Base-by-base conservation (phyloP, 2,113 vertebrate genomes). In the Isichthys henryi region DNA sequence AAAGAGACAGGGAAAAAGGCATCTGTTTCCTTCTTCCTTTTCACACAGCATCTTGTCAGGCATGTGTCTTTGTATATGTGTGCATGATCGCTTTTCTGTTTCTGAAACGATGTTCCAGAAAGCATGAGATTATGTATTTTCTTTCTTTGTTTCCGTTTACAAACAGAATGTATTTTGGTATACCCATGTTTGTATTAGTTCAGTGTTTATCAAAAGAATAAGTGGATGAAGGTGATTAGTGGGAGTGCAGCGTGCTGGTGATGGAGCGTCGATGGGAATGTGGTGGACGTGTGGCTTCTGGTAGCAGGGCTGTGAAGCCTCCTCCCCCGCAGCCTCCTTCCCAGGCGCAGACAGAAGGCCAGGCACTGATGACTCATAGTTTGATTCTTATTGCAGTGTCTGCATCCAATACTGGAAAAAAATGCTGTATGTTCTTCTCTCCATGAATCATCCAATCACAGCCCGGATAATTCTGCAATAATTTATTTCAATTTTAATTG, bases 281-380 rank as follows among this genome's bases (percentile, higher is more conserved):
- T 43, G 74, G 45, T 84, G 82, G 82, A 45, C 19, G 5, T 23
- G 82, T 46, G 45, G 23, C 39, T 84, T 84, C 39, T 84, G 82
- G 45, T 10, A 84, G 21, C 82, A 27, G 82, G 8, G 19, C 21
- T 48, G 39, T 7, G 21, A 48, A 0, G 7, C 2, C 27, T 1
- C 70, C 70, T 5, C 48, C 70, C 88, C 66, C 46, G 5, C 88
- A 17, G 9, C 48, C 46, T 2, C n/a, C 27, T 74, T 48, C 88
- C 62, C 84, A 48, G 58, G 39, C 70, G 77, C 53, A 17, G 48
- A 46, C 43, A 35, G 84, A 86, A 43, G 91, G 82, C 89, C 77
- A 90, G 90, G 93, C 90, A 94, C 91, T 89, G 93, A 95, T 96
- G 95, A 96, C 92, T 95, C 95, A 96, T 91, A 53, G 92, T 91